These are phyloP conservation scores for Aurelia sp. DNA, from an alignment of 30 jellyfish, hydroid and myxozoan species.

Conservation along the genomic window DNA sequence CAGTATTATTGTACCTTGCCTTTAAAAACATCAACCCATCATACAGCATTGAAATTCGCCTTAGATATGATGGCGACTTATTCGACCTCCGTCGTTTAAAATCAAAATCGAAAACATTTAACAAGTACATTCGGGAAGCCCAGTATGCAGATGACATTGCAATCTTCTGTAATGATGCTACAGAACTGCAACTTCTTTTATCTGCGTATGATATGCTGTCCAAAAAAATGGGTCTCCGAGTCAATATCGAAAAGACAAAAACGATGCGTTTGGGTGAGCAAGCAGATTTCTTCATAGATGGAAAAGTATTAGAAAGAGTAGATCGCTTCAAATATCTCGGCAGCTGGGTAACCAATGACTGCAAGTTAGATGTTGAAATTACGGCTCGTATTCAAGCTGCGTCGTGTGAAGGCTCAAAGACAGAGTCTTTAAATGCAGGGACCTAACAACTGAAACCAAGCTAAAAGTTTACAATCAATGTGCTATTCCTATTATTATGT, in stretches of 20 bases:
- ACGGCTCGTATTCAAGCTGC: too few species aligned
- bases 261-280: neutral
- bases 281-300: too few species aligned
- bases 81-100: constrained; percentile 12
- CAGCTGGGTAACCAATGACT: too few species aligned
- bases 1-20: constrained; percentile 16
- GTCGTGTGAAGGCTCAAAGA: too few species aligned
- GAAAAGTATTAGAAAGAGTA: too few species aligned
- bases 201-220: neutral
- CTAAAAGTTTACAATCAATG: too few species aligned
- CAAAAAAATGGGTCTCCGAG: constrained; percentile 23
- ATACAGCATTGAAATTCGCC: neutral
- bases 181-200: neutral
- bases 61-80: constrained; percentile 22
- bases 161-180: constrained; percentile 11
- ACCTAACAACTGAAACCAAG: too few species aligned
- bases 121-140: constrained; percentile 33
- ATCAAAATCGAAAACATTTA: neutral
- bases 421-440: too few species aligned
- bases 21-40: constrained; percentile 1
- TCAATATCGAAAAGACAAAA: constrained; percentile 32
- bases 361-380: too few species aligned
- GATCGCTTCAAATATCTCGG: too few species aligned
- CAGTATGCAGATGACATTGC: neutral
- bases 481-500: too few species aligned